Evolutionary conservation across 2,113 vertebrate genomes (phyloP).

Genomic region (Trinectes maculatus): DNA sequence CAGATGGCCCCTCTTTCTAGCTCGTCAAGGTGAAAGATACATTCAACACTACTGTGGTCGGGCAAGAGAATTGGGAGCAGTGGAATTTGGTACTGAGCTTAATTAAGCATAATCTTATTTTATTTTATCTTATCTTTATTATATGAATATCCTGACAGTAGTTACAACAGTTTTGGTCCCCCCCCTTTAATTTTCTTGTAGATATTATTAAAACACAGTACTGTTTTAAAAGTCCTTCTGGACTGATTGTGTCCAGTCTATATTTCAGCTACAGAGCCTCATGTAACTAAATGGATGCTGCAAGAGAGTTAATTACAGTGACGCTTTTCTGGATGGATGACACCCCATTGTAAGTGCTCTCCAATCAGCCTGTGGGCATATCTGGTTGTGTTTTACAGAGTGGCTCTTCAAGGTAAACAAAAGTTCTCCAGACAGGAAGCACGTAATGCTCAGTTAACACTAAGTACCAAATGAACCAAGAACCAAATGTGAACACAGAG

Average conservation of each 20-base stretch:
- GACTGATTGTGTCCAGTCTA: no score
- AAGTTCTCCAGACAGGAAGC: not conserved
- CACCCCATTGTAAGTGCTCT: constrained; percentile 23
- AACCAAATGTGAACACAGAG: not conserved
- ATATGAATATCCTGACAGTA: no score
- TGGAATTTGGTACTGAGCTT: no score
- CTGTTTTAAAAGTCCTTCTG: no score
- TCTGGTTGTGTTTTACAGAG: constrained; percentile 7
- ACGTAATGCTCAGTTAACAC: not conserved
- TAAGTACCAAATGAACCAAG: no score
- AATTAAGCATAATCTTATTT: no score
- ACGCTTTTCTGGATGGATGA: constrained; percentile 26
- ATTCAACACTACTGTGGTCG: constrained; percentile 6
- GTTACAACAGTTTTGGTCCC: no score
- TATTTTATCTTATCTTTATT: not conserved
- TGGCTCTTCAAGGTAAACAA: constrained; percentile 30
- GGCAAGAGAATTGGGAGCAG: not conserved
- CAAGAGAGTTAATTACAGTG: constrained; percentile 46
- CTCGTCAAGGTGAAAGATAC: constrained; percentile 51
- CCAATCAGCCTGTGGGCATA: constrained; percentile 19
- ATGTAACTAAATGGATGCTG: no score
- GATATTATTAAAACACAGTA: no score
- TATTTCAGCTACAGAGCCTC: no score
- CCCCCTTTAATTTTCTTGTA: no score
- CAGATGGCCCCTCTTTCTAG: constrained; percentile 55